Evolutionary conservation across 1,140 invertebrate species (phyloP).

Genomic region (Caenorhabditis briggsae): DNA sequence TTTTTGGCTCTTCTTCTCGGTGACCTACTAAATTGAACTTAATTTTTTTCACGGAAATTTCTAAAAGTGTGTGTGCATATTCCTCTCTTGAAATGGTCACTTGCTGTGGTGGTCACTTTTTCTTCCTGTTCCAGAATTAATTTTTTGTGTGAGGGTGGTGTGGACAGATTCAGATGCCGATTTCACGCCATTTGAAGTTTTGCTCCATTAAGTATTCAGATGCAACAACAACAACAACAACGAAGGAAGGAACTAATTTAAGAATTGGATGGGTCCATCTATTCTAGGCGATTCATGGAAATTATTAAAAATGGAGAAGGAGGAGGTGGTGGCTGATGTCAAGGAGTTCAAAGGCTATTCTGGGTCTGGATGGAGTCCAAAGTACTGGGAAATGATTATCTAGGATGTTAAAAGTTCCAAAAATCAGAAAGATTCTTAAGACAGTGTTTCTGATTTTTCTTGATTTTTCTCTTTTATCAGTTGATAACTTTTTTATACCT

Average conservation of each 20-base stretch:
- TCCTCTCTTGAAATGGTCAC: background rate
- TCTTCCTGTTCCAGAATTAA: background rate
- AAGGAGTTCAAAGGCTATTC: background rate
- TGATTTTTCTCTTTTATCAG: too few species aligned
- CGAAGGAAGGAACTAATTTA: background rate
- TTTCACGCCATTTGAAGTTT: constrained; percentile 45
- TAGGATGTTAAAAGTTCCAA: background rate
- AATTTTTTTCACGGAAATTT: constrained; percentile 8
- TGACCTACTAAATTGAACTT: background rate
- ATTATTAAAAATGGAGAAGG: background rate
- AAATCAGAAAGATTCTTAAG: too few species aligned
- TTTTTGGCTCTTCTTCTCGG: background rate
- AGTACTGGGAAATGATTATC: background rate
- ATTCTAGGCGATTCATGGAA: constrained; percentile 1
- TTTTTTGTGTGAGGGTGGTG: constrained; percentile 16
- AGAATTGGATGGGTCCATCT: background rate
- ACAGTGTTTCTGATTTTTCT: too few species aligned
- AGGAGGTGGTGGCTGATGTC: too few species aligned
- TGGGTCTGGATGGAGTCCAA: background rate
- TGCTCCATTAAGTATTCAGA: constrained; percentile 9
- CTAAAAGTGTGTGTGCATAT: background rate
- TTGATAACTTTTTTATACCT: too few species aligned
- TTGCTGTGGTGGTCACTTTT: background rate
- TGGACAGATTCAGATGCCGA: background rate
- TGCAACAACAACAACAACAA: background rate